Percentiles rank a stretch among this genome's conserved stretches.
Evolutionary conservation across 2,113 vertebrate species (phyloP).

Genomic region (Propithecus coquereli): DNA sequence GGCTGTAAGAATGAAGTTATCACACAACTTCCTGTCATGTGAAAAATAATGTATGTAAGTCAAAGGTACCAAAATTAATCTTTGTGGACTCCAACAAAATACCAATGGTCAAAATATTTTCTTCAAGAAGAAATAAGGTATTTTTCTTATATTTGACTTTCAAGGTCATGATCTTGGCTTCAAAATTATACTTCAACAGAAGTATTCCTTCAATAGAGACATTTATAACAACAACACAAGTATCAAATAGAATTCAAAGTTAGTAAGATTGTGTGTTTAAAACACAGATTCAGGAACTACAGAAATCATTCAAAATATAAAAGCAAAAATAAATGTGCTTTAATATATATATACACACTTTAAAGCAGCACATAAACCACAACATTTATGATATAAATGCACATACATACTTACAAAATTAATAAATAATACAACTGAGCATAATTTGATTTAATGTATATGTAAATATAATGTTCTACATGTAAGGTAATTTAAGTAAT

Average conservation of each 20-base stretch:
- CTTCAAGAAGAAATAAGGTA: neutral
- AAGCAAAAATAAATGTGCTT: neutral
- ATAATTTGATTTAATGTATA: neutral
- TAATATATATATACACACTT: neutral
- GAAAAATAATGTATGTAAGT: neutral
- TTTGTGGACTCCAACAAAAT: neutral
- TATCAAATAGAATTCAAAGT: neutral
- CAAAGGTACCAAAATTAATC: conserved; percentile 14
- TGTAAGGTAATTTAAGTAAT: neutral
- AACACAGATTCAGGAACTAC: neutral
- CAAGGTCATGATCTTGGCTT: neutral
- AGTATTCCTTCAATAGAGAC: neutral
- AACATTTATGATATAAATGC: neutral
- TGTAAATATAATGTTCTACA: neutral
- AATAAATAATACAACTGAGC: neutral
- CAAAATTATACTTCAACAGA: neutral
- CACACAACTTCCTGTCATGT: neutral
- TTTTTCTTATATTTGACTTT: neutral
- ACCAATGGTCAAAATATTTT: neutral
- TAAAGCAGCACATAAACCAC: neutral
- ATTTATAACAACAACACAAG: neutral
- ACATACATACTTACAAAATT: neutral
- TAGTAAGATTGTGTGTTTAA: neutral
- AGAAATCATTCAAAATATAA: neutral
- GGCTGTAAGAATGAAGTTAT: neutral